Percentiles rank a stretch among this genome's conserved stretches.
These are phyloP conservation scores for Tetrao urogallus DNA, from an alignment of 2,113 vertebrate genomes.

Conservation along the genomic window DNA sequence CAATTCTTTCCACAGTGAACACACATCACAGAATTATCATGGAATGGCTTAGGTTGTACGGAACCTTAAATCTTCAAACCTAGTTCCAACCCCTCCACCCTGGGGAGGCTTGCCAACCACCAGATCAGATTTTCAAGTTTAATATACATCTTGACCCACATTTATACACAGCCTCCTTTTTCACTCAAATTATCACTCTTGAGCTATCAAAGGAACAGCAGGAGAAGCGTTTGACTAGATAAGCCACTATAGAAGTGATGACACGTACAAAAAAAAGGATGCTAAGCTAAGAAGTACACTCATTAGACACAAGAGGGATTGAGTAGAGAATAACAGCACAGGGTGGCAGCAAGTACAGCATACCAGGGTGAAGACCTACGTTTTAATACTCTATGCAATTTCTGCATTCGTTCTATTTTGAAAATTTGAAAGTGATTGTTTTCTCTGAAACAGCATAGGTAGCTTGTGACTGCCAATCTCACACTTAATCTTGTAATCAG, in stretches of 20 bases:
- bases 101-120: too few species aligned
- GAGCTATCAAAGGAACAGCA: background rate
- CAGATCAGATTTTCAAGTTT: background rate
- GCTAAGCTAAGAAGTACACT: background rate
- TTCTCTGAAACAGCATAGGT: background rate
- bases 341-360: background rate
- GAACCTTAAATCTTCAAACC: too few species aligned
- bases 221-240: background rate
- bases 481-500: background rate
- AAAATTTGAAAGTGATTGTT: background rate
- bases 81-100: too few species aligned
- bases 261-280: background rate
- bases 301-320: background rate
- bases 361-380: background rate
- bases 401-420: background rate
- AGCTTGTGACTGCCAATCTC: background rate
- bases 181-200: background rate
- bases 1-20: background rate
- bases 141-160: background rate
- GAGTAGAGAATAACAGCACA: background rate
- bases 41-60: too few species aligned
- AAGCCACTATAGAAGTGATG: background rate
- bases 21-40: background rate
- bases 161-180: background rate
- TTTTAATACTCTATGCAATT: background rate